Conservation (phyloP, 2,888 invertebrate genomes). For the Heliconius charithonia region DNA sequence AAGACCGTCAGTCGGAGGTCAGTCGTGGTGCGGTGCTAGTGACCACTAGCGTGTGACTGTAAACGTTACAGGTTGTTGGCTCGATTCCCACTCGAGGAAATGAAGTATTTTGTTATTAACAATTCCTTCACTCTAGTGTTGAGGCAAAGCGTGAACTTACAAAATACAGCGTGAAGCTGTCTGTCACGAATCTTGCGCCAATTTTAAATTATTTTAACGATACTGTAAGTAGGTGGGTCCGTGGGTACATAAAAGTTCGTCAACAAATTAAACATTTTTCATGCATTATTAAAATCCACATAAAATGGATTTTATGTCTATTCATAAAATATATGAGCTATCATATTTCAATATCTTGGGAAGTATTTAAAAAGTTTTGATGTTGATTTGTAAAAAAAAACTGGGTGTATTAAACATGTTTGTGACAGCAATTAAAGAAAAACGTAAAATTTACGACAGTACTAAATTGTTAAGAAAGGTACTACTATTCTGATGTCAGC, state of each 20-base stretch:
- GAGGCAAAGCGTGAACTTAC: too few relatives aligned
- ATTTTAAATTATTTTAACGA: slow-evolving; percentile 15
- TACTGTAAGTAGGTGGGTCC: not conserved
- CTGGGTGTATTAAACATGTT: slow-evolving; percentile 2
- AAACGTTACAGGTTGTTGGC: too few relatives aligned
- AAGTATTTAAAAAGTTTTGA: not conserved
- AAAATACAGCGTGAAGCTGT: too few relatives aligned
- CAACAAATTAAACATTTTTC: not conserved
- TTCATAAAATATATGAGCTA: not conserved
- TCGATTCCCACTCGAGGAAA: too few relatives aligned
- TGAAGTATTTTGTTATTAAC: too few relatives aligned
- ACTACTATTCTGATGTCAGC: slow-evolving; percentile 9
- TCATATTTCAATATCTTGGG: slow-evolving; percentile 8
- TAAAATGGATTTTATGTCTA: not conserved
- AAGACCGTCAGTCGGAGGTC: not conserved
- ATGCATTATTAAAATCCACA: slow-evolving; percentile 3
- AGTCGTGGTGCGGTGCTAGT: too few relatives aligned
- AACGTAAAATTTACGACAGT: slow-evolving; percentile 22
- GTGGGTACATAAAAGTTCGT: not conserved
- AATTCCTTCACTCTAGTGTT: too few relatives aligned
- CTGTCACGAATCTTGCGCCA: not conserved
- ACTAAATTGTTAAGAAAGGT: slow-evolving; percentile 9
- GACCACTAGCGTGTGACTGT: too few relatives aligned
- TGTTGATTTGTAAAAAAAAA: slow-evolving; percentile 2
- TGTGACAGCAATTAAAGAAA: slow-evolving; percentile 23